These are phyloP conservation scores for Coenonympha arcania DNA, from an alignment of 2,888 invertebrate genomes.

Conservation along the genomic window DNA sequence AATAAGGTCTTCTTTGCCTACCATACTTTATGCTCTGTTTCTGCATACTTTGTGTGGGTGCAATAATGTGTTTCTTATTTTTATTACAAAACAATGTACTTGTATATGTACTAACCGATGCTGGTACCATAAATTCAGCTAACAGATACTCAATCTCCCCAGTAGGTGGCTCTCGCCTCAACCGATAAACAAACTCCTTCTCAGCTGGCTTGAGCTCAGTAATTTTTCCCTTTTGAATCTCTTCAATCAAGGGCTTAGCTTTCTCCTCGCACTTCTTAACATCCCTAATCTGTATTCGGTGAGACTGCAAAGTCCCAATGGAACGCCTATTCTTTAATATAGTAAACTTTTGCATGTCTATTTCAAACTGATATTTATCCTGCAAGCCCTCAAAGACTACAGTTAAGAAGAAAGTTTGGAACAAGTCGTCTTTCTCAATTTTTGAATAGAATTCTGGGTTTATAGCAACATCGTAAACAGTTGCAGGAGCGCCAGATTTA, in stretches of 20 bases:
- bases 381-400: conserved; percentile 83
- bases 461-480: conserved; percentile 88
- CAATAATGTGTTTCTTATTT: no score
- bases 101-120: conserved; percentile 72
- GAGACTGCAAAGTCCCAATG: conserved; percentile 81
- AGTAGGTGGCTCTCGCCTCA: conserved; percentile 74
- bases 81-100: no score
- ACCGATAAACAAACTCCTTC: conserved; percentile 72
- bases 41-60: no score
- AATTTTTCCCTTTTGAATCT: conserved; percentile 55
- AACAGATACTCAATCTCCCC: conserved; percentile 70
- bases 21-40: no score
- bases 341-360: conserved; percentile 78
- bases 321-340: conserved; percentile 82
- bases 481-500: conserved; percentile 81
- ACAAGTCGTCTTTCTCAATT: conserved; percentile 79
- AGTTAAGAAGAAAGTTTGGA: conserved; percentile 85
- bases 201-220: conserved; percentile 22
- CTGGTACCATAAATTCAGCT: conserved; percentile 77
- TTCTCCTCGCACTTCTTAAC: conserved; percentile 61
- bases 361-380: conserved; percentile 82
- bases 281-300: conserved; percentile 82
- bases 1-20: no score
- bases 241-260: conserved; percentile 73
- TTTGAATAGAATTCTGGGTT: conserved; percentile 84